Conservation (phyloP, 2,888 invertebrate genomes). For the Laspeyria flexula region DNA sequence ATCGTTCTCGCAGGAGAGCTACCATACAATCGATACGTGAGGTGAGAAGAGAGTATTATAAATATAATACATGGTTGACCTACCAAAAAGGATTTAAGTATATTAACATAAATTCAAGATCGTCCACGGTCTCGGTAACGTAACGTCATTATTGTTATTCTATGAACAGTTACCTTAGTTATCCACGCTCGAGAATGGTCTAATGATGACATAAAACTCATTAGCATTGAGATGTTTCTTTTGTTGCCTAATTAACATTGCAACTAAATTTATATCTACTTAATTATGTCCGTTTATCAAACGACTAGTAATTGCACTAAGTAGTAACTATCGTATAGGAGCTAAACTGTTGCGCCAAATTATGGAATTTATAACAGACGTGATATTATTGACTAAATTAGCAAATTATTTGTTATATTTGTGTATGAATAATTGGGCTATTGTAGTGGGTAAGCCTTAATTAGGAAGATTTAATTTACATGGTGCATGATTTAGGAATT, state of each 20-base stretch:
- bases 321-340: background rate
- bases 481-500: too few relatives aligned
- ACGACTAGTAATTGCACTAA: slow-evolving; percentile 2
- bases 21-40: slow-evolving; percentile 73
- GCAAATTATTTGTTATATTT: too few relatives aligned
- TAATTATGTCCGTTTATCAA: slow-evolving; percentile 26
- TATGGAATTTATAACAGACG: background rate
- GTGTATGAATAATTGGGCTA: too few relatives aligned
- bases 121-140: slow-evolving; percentile 6
- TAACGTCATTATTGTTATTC: slow-evolving; percentile 10
- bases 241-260: slow-evolving; percentile 29
- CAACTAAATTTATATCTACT: slow-evolving; percentile 18
- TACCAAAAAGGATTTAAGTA: slow-evolving; percentile 1
- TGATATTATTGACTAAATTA: background rate
- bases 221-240: slow-evolving; percentile 23
- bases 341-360: background rate
- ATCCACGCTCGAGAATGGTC: slow-evolving; percentile 15
- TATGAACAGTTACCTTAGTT: slow-evolving; percentile 7
- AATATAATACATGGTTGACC: background rate
- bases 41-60: slow-evolving; percentile 56
- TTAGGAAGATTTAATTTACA: too few relatives aligned
- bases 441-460: too few relatives aligned
- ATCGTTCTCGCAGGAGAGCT: slow-evolving; percentile 53
- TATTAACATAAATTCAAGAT: slow-evolving; percentile 30
- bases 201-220: slow-evolving; percentile 24